Conservation (phyloP, 1,140 invertebrate genomes). For the Mercenaria mercenaria region DNA sequence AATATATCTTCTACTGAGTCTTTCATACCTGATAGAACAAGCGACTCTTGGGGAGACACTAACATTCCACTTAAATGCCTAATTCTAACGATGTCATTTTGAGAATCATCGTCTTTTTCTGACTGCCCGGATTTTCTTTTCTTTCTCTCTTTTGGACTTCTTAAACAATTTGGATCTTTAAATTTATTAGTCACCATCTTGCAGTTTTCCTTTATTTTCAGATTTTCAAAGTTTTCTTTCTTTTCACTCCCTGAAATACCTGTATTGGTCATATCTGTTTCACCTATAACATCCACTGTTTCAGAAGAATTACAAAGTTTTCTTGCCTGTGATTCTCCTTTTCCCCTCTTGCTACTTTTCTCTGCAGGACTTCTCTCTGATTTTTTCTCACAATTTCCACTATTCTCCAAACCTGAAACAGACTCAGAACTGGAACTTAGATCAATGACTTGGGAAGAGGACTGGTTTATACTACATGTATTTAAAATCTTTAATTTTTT, state of each 20-base stretch:
- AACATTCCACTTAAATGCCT: constrained; percentile 40
- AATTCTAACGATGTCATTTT: not conserved
- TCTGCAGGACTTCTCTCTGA: not conserved
- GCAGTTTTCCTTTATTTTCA: not conserved
- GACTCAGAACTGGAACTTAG: not conserved
- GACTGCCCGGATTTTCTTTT: not conserved
- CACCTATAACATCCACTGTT: not conserved
- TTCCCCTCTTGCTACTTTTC: not conserved
- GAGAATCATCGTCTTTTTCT: no score
- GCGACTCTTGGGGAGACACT: not conserved
- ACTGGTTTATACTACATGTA: not conserved
- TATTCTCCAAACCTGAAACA: not conserved
- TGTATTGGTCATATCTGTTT: not conserved
- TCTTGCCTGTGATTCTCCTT: not conserved
- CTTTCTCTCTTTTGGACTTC: not conserved
- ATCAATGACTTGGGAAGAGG: not conserved
- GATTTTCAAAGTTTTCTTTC: not conserved
- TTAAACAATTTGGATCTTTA: not conserved
- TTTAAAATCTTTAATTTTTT: no score
- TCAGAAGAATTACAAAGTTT: not conserved
- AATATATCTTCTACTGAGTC: constrained; percentile 63
- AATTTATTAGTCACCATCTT: not conserved
- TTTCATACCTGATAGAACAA: not conserved
- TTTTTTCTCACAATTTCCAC: not conserved
- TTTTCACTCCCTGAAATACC: not conserved